A percentile compares a stretch with the other conserved stretches of the same genome.
These are phyloP conservation scores for Holothuria glaberrima DNA, from an alignment of 35 echinoderm and acorn worm genomes.

Conservation along the genomic window DNA sequence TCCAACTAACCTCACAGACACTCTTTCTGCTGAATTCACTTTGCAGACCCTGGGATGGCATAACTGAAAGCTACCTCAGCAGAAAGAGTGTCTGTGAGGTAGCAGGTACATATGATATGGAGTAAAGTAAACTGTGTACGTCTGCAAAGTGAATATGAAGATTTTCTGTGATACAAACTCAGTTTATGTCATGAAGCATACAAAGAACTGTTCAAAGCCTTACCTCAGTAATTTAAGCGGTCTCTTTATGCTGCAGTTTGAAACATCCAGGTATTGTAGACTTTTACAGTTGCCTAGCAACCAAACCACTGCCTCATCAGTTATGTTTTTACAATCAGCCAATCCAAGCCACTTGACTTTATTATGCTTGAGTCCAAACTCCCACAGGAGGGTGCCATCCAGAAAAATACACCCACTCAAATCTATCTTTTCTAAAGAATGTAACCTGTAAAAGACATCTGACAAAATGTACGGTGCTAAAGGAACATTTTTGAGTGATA, in stretches of 20 bases:
- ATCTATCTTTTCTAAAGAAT: background rate
- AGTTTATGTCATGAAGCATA: too few relatives aligned
- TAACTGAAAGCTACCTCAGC: too few relatives aligned
- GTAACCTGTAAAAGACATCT: constrained; percentile 14
- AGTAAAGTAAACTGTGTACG: too few relatives aligned
- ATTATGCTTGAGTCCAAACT: constrained; percentile 11
- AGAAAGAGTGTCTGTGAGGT: too few relatives aligned
- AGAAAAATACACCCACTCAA: constrained; percentile 1
- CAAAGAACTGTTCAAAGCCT: background rate
- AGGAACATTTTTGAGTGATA: background rate
- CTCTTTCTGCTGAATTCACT: too few relatives aligned
- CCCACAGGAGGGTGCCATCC: constrained; percentile 9
- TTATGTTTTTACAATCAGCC: constrained; percentile 2
- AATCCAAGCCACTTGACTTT: constrained; percentile 3
- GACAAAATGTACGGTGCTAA: constrained; percentile 15
- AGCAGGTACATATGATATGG: too few relatives aligned
- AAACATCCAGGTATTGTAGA: constrained; percentile 4
- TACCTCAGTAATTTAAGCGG: constrained; percentile 15
- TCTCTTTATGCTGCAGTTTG: background rate
- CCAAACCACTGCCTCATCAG: constrained; percentile 15
- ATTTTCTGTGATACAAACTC: too few relatives aligned
- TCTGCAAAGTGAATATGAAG: too few relatives aligned
- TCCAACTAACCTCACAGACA: too few relatives aligned
- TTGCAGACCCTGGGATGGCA: too few relatives aligned
- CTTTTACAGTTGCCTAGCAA: background rate